Evolutionary conservation across 2,797 vertebrate species (phyloP).

Genomic region (Podarcis siculus): DNA sequence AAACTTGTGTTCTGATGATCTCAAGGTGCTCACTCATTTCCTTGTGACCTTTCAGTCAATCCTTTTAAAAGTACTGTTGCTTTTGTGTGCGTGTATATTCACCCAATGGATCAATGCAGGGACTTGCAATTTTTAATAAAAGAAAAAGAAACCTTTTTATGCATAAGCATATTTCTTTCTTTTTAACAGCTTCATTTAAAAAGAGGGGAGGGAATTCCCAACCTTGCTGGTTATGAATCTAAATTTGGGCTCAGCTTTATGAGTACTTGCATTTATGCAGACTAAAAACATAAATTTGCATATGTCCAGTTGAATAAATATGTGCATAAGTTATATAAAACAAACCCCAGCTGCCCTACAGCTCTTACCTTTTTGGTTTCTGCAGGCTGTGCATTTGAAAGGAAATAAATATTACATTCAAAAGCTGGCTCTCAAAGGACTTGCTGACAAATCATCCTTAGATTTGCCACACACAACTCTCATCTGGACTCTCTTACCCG

Average conservation of each 20-base stretch:
- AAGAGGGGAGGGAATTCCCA: neutral
- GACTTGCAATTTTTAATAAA: neutral
- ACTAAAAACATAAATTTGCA: neutral
- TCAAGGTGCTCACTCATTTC: neutral
- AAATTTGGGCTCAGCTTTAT: neutral
- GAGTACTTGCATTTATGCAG: neutral
- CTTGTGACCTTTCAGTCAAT: neutral
- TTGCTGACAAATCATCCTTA: neutral
- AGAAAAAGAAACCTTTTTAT: neutral
- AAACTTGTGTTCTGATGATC: neutral
- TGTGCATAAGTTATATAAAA: neutral
- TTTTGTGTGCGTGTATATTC: neutral
- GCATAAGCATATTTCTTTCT: neutral
- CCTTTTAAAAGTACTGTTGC: no score
- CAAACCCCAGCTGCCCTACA: neutral
- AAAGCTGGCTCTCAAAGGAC: neutral
- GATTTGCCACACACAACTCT: neutral
- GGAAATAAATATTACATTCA: neutral
- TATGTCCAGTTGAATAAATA: neutral
- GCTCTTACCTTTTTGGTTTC: slow-evolving; percentile 1
- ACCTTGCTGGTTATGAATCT: rapidly evolving
- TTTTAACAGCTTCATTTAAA: neutral
- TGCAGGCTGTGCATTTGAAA: neutral
- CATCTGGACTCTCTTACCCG: neutral
- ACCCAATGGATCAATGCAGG: neutral